Conservation (phyloP, 2,888 invertebrate genomes). For the Poecilobothrus nobilitatus region DNA sequence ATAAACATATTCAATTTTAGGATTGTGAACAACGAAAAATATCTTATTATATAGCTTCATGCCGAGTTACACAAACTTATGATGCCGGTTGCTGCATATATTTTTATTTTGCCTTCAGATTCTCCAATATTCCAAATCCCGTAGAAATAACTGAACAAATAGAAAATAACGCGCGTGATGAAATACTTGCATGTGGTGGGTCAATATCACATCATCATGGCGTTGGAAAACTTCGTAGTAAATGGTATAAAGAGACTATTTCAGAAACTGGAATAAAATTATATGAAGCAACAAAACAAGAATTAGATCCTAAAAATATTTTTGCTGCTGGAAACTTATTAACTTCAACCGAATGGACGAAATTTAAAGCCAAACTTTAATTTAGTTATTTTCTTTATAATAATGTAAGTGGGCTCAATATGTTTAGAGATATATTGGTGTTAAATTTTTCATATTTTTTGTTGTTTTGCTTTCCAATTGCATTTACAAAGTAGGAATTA, state of each 20-base stretch:
- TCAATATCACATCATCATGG: constrained; percentile 96
- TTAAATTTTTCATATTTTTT: neutral
- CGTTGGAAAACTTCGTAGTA: constrained; percentile 83
- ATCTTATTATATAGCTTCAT: constrained; percentile 59
- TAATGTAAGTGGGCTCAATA: no score
- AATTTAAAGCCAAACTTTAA: constrained; percentile 4
- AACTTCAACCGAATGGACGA: constrained; percentile 22
- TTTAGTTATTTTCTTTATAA: neutral
- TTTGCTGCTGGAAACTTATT: constrained; percentile 80
- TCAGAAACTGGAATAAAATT: constrained; percentile 71
- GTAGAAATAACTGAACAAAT: constrained; percentile 76
- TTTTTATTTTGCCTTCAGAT: constrained; percentile 84
- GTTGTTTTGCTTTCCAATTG: neutral
- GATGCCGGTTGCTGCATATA: constrained; percentile 96
- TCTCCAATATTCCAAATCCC: constrained; percentile 54
- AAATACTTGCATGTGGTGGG: constrained; percentile 70
- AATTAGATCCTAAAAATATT: constrained; percentile 89
- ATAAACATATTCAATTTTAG: constrained; percentile 23
- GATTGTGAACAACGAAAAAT: constrained; percentile 57
- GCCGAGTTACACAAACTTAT: constrained; percentile 91
- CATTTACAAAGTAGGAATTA: neutral
- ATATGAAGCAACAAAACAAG: constrained; percentile 71
- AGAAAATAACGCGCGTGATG: constrained; percentile 80
- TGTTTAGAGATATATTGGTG: no score
- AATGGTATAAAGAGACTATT: constrained; percentile 79